A percentile compares a stretch with the other conserved stretches of the same genome.
Evolutionary conservation across 1,140 invertebrate species (phyloP).

Genomic region (Macrocentrus cingulum): DNA sequence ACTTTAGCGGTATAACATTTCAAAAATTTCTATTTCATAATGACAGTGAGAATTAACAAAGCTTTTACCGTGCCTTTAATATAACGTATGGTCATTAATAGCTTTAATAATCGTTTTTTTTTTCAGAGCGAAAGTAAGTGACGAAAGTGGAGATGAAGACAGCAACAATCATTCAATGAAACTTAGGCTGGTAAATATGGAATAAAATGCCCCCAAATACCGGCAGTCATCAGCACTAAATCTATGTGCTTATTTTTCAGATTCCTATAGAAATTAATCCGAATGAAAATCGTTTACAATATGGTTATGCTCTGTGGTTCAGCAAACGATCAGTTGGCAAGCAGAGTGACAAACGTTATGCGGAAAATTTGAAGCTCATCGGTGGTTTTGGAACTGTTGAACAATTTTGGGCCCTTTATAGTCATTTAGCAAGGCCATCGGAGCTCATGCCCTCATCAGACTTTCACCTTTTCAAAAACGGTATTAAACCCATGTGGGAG

Average conservation of each 20-base stretch:
- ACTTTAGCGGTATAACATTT: no score
- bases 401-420: constrained; percentile 96
- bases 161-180: constrained; percentile 32
- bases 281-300: constrained; percentile 85
- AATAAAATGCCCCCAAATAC: constrained; percentile 11
- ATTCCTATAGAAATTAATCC: constrained; percentile 68
- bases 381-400: constrained; percentile 88
- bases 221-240: no score
- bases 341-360: constrained; percentile 67
- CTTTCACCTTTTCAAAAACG: constrained; percentile 97
- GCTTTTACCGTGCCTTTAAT: neutral
- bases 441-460: constrained; percentile 90
- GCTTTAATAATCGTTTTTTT: neutral
- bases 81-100: neutral
- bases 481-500: constrained; percentile 99
- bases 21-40: no score
- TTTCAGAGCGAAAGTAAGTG: constrained; percentile 19
- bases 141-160: constrained; percentile 24
- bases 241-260: constrained; percentile 40
- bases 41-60: neutral
- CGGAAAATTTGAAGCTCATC: constrained; percentile 74
- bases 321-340: constrained; percentile 74
- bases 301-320: constrained; percentile 88
- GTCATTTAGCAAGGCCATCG: constrained; percentile 84
- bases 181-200: constrained; percentile 49